Evolutionary conservation across 2,797 vertebrate genomes (phyloP).

Genomic region (Tachyglossus aculeatus): DNA sequence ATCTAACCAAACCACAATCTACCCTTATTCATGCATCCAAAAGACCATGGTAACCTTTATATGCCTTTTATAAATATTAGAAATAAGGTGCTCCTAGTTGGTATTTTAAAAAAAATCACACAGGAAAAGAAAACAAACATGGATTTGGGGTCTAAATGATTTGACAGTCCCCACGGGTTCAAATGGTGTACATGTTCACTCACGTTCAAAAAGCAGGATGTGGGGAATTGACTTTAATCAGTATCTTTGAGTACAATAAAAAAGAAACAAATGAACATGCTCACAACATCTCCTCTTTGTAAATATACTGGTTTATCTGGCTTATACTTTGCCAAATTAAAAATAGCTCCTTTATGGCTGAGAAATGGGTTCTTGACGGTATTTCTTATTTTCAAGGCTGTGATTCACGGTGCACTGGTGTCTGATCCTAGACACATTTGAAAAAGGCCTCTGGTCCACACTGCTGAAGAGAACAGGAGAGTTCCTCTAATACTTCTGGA

Average conservation of each 20-base stretch:
- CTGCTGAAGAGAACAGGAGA: not conserved
- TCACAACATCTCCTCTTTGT: constrained; percentile 48
- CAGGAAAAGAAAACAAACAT: not conserved
- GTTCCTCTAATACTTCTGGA: not conserved
- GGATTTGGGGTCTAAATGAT: constrained; percentile 28
- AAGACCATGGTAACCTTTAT: too few species aligned
- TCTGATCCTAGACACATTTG: not conserved
- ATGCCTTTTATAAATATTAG: too few species aligned
- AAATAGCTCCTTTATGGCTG: constrained; percentile 24
- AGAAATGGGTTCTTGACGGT: constrained; percentile 16
- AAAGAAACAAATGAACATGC: constrained; percentile 34
- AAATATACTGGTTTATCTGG: constrained; percentile 53
- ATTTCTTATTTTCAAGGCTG: constrained; percentile 15
- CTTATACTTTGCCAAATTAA: constrained; percentile 30
- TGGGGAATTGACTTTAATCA: constrained; percentile 31
- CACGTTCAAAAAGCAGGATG: constrained; percentile 54
- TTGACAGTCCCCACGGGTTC: not conserved
- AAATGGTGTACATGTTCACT: constrained; percentile 45
- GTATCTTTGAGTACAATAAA: constrained; percentile 32
- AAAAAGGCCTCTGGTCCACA: not conserved
- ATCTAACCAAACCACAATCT: too few species aligned
- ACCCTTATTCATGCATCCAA: too few species aligned
- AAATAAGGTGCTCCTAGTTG: too few species aligned
- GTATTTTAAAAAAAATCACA: not conserved
- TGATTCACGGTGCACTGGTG: not conserved